Conservation (phyloP, 2,888 invertebrate species). For the Drosophila seclusa region DNA sequence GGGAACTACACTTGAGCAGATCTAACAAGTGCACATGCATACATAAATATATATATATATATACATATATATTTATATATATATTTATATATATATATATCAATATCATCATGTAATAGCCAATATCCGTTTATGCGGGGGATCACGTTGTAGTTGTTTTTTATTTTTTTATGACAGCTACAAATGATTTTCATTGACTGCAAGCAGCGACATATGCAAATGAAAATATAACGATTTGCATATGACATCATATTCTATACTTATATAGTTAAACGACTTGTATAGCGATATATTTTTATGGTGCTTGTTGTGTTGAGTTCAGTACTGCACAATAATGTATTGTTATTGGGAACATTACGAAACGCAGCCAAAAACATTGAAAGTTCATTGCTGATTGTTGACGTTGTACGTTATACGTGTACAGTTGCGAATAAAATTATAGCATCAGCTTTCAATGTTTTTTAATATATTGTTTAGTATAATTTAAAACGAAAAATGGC, state of each 20-base stretch:
- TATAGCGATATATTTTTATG: constrained; percentile 11
- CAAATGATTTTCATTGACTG: constrained; percentile 62
- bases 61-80: too few species aligned
- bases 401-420: neutral
- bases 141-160: constrained; percentile 40
- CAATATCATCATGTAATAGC: constrained; percentile 35
- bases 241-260: constrained; percentile 66
- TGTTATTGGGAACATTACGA: constrained; percentile 24
- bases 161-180: constrained; percentile 58
- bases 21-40: constrained; percentile 38
- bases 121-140: constrained; percentile 72
- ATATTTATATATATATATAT: neutral
- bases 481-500: too few species aligned
- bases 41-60: constrained; percentile 4
- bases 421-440: neutral
- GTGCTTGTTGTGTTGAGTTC: neutral
- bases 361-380: constrained; percentile 36
- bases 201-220: constrained; percentile 64
- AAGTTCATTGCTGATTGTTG: constrained; percentile 39
- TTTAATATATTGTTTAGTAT: neutral
- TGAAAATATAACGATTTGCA: constrained; percentile 52
- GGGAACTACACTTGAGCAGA: constrained; percentile 15
- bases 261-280: constrained; percentile 31
- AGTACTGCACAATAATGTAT: constrained; percentile 22
- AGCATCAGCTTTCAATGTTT: neutral